A percentile compares a stretch with the other conserved stretches of the same genome.
phyloP scores from a whole-genome alignment of 2,113 vertebrate genomes.

The Ammodytes marinus region DNA sequence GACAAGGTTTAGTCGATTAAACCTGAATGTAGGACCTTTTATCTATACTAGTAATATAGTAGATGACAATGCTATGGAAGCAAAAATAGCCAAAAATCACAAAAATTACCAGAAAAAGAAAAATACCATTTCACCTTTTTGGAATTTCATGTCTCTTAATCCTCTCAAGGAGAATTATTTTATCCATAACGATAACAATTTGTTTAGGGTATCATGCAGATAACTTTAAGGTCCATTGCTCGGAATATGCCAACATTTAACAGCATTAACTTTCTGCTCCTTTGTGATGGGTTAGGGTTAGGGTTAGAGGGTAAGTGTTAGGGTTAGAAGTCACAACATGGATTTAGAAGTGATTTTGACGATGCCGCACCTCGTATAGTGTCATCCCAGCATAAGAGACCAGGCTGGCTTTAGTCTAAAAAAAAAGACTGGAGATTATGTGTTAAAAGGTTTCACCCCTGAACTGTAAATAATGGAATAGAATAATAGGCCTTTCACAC shows the following conservation, averaged over 20 bases:
- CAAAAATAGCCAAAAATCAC: too few species aligned
- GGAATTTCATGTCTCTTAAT: neutral
- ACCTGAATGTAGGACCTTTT: too few species aligned
- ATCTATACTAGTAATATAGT: too few species aligned
- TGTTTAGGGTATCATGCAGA: neutral
- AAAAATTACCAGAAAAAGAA: too few species aligned
- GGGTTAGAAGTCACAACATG: slow-evolving; percentile 61
- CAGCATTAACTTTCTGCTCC: slow-evolving; percentile 39
- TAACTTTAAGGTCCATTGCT: slow-evolving; percentile 5
- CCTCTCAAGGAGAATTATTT: neutral
- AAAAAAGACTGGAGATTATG: slow-evolving; percentile 56
- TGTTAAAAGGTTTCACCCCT: slow-evolving; percentile 42
- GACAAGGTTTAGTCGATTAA: too few species aligned
- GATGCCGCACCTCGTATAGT: slow-evolving; percentile 69
- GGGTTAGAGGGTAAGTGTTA: too few species aligned
- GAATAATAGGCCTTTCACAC: neutral
- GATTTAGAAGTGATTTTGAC: slow-evolving; percentile 64
- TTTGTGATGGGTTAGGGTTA: neutral
- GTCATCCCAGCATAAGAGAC: slow-evolving; percentile 35
- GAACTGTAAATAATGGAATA: neutral
- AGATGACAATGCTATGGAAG: too few species aligned
- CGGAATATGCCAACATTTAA: slow-evolving; percentile 22
- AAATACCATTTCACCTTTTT: neutral
- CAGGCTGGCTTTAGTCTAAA: slow-evolving; percentile 47
- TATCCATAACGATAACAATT: neutral